Conservation (phyloP, 2,888 invertebrate genomes). For the Drosophila lutescens region DNA sequence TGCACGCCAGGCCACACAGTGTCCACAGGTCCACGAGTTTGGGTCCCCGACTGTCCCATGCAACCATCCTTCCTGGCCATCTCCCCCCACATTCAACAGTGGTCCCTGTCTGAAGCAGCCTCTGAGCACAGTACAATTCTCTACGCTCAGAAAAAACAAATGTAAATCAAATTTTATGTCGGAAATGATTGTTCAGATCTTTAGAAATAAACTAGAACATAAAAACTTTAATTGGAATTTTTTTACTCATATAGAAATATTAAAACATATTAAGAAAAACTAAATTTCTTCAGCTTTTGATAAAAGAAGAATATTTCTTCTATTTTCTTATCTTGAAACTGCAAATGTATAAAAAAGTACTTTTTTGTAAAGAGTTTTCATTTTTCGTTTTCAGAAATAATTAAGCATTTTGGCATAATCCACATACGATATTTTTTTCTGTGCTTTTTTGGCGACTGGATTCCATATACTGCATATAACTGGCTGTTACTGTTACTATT, state of each 20-base stretch:
- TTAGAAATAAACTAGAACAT: too few species aligned
- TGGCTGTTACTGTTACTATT: constrained; percentile 7
- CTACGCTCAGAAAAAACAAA: constrained; percentile 29
- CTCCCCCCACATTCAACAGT: background rate
- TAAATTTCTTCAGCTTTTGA: too few species aligned
- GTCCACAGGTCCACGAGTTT: constrained; percentile 37
- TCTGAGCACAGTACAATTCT: constrained; percentile 68
- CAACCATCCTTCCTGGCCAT: constrained; percentile 8
- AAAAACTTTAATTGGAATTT: too few species aligned
- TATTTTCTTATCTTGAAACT: too few species aligned
- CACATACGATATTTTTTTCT: background rate
- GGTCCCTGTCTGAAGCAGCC: constrained; percentile 36
- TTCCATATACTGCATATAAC: constrained; percentile 33
- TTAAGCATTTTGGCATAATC: too few species aligned
- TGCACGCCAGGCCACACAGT: constrained; percentile 63
- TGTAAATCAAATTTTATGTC: background rate
- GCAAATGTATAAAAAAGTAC: too few species aligned
- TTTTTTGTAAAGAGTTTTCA: too few species aligned
- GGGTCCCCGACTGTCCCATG: constrained; percentile 2
- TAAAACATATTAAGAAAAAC: too few species aligned
- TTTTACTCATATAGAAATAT: too few species aligned
- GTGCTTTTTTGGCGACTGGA: background rate
- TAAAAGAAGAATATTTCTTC: too few species aligned
- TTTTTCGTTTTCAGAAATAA: too few species aligned
- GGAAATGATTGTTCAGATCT: background rate